Evolutionary conservation across 2,113 vertebrate species (phyloP), one percentile per base, ranked within the genome.

Genomic region (Orthonyx spaldingii): DNA sequence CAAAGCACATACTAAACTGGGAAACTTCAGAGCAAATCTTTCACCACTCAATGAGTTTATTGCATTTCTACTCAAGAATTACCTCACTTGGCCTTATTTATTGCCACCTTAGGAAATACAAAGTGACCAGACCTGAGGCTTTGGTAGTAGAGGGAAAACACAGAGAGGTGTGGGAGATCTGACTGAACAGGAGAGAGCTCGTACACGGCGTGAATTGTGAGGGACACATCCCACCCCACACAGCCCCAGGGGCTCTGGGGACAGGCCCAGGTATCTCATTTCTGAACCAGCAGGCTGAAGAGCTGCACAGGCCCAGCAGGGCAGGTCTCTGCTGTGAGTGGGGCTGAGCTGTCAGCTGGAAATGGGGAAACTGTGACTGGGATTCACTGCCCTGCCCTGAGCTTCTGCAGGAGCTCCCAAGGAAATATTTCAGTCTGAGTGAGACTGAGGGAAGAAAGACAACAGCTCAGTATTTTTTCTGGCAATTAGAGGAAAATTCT

Each of bases 1-100:
- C 95, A 94, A 80, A 89, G 87, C 49, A 93, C 77, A 87, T 79
- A 76, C 7, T 88, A 87, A 97, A 74, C 50, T 71, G 90, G 91
- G 86, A 91, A 82, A 79, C 84, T 79, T 90, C 86, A 82, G 84
- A 83, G 86, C 32, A 82, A 74, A 69, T 87, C 60, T 93, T 78
- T 81, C 46, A 79, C 24, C 72, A 63, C 83, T 90, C 3, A 4
- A 10, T 76, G 61, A 92, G 42, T 83, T 81, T 87, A 75, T 80
- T 85, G 53, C 87, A 63, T 91, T 85, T 88, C 65, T 85, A 42
- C 71, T 83, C 32, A 83, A 92, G 44, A 92, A 39, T 53, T 90
- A 53, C 65, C 59, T 96, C 79, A 55, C 65, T 86, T 75, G 57
- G 84, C 64, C 61, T 76, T 90, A 53, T 52, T 95, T 93, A 85